Evolutionary conservation across 2,888 invertebrate species (phyloP).

Genomic region (Caenorhabditis afra): DNA sequence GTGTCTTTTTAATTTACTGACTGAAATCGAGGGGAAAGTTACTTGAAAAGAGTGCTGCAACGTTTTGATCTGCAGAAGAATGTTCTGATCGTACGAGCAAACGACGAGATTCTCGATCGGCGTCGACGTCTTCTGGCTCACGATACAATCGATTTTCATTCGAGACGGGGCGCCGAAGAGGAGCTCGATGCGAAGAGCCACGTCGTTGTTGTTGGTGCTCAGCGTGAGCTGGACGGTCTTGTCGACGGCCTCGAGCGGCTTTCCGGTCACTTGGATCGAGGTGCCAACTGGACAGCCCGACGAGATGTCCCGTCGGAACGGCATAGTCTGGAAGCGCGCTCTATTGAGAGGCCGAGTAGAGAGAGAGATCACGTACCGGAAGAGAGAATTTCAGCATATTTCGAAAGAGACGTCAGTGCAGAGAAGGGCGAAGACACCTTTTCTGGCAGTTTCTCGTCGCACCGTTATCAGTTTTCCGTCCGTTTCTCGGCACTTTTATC

Average conservation of each 20-base stretch:
- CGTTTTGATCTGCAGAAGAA: slow-evolving; percentile 22
- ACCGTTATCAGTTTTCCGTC: slow-evolving; percentile 9
- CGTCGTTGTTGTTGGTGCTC: slow-evolving; percentile 49
- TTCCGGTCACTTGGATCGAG: slow-evolving; percentile 28
- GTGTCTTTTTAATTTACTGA: too few relatives aligned
- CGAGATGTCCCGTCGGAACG: slow-evolving; percentile 45
- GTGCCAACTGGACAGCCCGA: slow-evolving; percentile 40
- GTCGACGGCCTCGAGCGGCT: slow-evolving; percentile 38
- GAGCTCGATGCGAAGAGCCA: slow-evolving; percentile 38
- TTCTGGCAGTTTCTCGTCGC: background rate
- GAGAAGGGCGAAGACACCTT: background rate
- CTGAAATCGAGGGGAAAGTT: too few relatives aligned
- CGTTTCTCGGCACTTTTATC: slow-evolving; percentile 18
- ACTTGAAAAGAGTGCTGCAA: slow-evolving; percentile 54
- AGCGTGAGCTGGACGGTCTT: slow-evolving; percentile 18
- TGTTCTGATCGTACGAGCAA: slow-evolving; percentile 5
- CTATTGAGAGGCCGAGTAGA: background rate
- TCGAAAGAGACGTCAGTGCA: background rate
- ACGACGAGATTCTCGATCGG: slow-evolving; percentile 28
- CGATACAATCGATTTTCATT: slow-evolving; percentile 20
- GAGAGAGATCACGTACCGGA: slow-evolving; percentile 13
- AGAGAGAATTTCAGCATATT: slow-evolving; percentile 29
- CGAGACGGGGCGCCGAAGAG: slow-evolving; percentile 21
- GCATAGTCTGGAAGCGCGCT: slow-evolving; percentile 51
- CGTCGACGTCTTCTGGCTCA: slow-evolving; percentile 41